Evolutionary conservation across 2,888 invertebrate genomes (phyloP), one percentile per base, ranked within the genome.

Genomic region (Mythimna ferrago): DNA sequence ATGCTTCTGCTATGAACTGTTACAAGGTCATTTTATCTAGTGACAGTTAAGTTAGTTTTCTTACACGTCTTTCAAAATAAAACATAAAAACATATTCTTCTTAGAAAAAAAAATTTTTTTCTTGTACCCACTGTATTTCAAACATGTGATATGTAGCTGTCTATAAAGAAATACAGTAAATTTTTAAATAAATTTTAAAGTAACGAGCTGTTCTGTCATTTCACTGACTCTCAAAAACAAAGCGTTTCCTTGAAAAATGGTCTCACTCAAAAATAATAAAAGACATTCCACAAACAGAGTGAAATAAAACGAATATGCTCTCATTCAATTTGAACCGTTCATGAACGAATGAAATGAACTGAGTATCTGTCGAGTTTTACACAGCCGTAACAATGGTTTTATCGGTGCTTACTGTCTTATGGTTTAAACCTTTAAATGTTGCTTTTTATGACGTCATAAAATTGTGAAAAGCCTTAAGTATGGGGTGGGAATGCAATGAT

Each of bases 311-410:
- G 65, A 83, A 82, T 84, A 75, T 82, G 82, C 76, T 77, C 70
- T 80, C 85, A 86, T 86, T 86, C 86, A 83, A 86, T 86, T 84
- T 76, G 67, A 76, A 86, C 73, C 81, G 80, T 86, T 86, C 81
- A 86, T 80, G 84, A 85, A 86, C 77, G 81, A 86, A 84, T 83
- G 83, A 83, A 86, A 80, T 75, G 81, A 84, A 81, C 73, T 75
- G 81, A 84, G 80, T 80, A 78, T 81, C 86, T 84, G 81, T 78
- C 67, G 85, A 86, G 84, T 86, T 86, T 86, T 83, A 86, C 81
- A 76, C 65, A 78, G 78, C 77, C 56, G 75, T 86, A 80, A 86
- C 86, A 86, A 86, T 79, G 81, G 80, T 80, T 86, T 86, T 86
- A 86, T 84, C 60, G 86, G 67, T 70, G 61, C 70, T 86, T 74